phyloP scores from a whole-genome alignment of 2,113 vertebrate genomes.

The Cyanocitta stelleri region DNA sequence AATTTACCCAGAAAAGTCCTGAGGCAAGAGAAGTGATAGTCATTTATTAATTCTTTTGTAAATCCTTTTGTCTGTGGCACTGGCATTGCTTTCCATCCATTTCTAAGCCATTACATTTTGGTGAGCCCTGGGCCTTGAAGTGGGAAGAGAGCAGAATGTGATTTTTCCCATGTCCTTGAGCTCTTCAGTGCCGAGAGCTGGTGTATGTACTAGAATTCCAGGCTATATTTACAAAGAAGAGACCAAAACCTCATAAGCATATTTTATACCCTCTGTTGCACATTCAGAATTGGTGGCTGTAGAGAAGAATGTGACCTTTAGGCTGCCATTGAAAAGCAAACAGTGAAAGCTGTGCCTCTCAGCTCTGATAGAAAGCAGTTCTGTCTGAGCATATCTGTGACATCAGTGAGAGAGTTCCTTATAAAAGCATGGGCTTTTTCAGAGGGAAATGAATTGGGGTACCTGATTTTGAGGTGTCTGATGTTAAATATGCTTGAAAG shows the following conservation, averaged over 20 bases:
- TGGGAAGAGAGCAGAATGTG: neutral
- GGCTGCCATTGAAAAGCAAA: neutral
- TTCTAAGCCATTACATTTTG: neutral
- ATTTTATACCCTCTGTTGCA: neutral
- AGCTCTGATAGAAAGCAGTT: neutral
- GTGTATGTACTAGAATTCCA: neutral
- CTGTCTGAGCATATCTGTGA: neutral
- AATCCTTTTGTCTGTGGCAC: conserved; percentile 13
- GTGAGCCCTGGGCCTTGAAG: neutral
- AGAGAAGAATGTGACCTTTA: neutral
- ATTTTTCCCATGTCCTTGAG: neutral
- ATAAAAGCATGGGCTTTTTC: neutral
- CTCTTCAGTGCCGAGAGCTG: neutral
- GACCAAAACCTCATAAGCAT: neutral
- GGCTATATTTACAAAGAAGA: neutral
- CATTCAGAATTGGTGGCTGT: neutral
- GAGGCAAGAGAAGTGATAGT: neutral
- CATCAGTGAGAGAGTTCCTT: neutral
- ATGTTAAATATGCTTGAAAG: neutral
- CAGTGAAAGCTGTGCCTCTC: neutral
- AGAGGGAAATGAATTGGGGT: neutral
- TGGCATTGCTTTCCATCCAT: neutral
- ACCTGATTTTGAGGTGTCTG: neutral
- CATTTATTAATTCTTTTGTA: conserved; percentile 11
- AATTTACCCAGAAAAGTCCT: conserved; percentile 26